Evolutionary conservation across 1,140 invertebrate species (phyloP).

Genomic region (Aphis gossypii): DNA sequence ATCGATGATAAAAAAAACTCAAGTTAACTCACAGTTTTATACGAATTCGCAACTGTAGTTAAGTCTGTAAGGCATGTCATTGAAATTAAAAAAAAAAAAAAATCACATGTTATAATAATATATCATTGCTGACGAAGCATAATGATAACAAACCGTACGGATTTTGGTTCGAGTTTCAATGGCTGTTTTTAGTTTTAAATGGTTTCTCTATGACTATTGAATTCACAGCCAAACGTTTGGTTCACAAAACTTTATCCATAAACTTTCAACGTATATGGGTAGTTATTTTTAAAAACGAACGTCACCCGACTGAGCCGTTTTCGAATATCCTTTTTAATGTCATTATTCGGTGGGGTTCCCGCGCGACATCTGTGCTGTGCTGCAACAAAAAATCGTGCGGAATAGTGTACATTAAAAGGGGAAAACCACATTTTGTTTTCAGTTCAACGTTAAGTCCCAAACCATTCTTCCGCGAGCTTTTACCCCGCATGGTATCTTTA

Average conservation of each 20-base stretch:
- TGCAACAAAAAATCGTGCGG: not conserved
- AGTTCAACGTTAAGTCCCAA: not conserved
- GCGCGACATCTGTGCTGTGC: not conserved
- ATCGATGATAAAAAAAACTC: not conserved
- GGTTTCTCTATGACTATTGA: constrained; percentile 17
- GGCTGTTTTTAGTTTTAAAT: constrained; percentile 28
- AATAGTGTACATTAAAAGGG: not conserved
- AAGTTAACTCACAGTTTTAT: not conserved
- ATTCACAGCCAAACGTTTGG: not conserved
- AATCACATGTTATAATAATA: not conserved
- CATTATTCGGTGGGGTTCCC: not conserved
- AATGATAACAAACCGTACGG: not conserved
- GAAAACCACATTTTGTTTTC: constrained; percentile 35
- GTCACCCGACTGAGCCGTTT: not conserved
- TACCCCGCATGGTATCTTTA: not conserved
- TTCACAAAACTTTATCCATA: constrained; percentile 35
- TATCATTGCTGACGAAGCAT: not conserved
- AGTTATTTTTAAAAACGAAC: not conserved
- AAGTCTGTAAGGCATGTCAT: not conserved
- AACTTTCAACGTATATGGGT: not conserved
- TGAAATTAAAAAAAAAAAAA: not conserved
- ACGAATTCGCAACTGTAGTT: not conserved
- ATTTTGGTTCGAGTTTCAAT: constrained; percentile 14
- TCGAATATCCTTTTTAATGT: not conserved
- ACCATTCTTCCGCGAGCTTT: not conserved